phyloP scores from a whole-genome alignment of 2,113 vertebrate species.

The Hypomesus transpacificus region DNA sequence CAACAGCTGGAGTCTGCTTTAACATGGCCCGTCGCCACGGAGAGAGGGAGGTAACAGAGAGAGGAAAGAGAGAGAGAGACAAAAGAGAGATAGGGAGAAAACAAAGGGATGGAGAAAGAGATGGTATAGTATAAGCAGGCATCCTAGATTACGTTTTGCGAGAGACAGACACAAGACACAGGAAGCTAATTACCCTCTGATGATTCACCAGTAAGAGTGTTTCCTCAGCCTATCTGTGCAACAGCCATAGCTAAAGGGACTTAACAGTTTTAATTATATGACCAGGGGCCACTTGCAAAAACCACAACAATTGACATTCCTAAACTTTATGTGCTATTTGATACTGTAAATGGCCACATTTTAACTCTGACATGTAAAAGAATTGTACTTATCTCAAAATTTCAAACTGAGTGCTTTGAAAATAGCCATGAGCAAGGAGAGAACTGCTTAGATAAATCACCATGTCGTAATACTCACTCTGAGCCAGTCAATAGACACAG shows the following conservation, averaged over 20 bases:
- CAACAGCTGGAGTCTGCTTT: slow-evolving; percentile 64
- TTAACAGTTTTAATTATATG: neutral
- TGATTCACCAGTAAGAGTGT: too few relatives aligned
- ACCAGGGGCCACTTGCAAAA: slow-evolving; percentile 13
- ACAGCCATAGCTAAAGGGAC: neutral
- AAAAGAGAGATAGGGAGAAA: neutral
- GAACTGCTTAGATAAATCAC: neutral
- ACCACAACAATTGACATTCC: slow-evolving; percentile 6
- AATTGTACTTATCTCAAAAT: slow-evolving; percentile 1
- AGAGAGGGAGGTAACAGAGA: neutral
- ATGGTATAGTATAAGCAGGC: too few relatives aligned
- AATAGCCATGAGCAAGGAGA: slow-evolving; percentile 6
- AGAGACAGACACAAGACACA: neutral
- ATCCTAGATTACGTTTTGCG: neutral
- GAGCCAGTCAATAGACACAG: neutral
- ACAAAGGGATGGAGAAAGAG: neutral
- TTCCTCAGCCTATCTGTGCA: too few relatives aligned
- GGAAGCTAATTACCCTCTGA: too few relatives aligned
- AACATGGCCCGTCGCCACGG: slow-evolving; percentile 31
- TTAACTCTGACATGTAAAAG: slow-evolving; percentile 18
- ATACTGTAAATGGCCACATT: slow-evolving; percentile 5
- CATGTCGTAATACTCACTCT: neutral
- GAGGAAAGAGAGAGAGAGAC: neutral
- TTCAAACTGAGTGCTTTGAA: slow-evolving; percentile 8
- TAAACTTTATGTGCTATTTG: slow-evolving; percentile 27